Conservation (phyloP, 1,140 invertebrate species). For the Proctacanthus coquilletti region DNA sequence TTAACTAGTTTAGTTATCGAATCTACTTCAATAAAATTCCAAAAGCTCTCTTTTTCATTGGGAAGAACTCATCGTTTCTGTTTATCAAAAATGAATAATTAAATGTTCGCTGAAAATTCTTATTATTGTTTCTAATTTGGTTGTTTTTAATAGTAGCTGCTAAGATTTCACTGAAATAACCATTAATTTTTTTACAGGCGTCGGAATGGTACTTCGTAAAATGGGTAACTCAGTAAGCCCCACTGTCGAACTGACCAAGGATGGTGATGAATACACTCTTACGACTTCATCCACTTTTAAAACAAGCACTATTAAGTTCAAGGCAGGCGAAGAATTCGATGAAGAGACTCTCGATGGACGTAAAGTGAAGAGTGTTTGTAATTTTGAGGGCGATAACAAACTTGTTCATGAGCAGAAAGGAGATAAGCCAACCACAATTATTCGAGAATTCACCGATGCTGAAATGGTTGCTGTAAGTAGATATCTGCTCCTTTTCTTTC, state of each 20-base stretch:
- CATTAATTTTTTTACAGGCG: slow-evolving; percentile 42
- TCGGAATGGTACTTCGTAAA: slow-evolving; percentile 57
- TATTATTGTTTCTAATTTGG: too few species aligned
- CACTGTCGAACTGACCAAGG: slow-evolving; percentile 49
- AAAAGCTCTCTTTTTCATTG: too few species aligned
- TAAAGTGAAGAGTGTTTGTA: slow-evolving; percentile 57
- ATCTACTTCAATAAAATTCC: too few species aligned
- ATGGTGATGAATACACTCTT: slow-evolving; percentile 51
- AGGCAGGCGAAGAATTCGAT: slow-evolving; percentile 66
- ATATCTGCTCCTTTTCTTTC: background rate
- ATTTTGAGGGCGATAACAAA: slow-evolving; percentile 45
- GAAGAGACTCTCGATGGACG: slow-evolving; percentile 74
- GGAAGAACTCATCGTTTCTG: too few species aligned
- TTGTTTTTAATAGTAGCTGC: too few species aligned
- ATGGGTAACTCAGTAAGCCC: slow-evolving; percentile 58
- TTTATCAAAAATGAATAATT: too few species aligned
- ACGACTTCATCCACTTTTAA: slow-evolving; percentile 75
- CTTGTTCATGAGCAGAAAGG: slow-evolving; percentile 53
- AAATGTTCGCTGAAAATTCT: too few species aligned
- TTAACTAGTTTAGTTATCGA: too few species aligned
- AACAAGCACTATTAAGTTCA: slow-evolving; percentile 61
- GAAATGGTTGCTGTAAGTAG: slow-evolving; percentile 45
- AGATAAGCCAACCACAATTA: slow-evolving; percentile 44
- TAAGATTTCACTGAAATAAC: too few species aligned
- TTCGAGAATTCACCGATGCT: slow-evolving; percentile 48